These are phyloP conservation scores for Trachelus tabidus DNA, from an alignment of 2,888 invertebrate genomes.

Conservation along the genomic window DNA sequence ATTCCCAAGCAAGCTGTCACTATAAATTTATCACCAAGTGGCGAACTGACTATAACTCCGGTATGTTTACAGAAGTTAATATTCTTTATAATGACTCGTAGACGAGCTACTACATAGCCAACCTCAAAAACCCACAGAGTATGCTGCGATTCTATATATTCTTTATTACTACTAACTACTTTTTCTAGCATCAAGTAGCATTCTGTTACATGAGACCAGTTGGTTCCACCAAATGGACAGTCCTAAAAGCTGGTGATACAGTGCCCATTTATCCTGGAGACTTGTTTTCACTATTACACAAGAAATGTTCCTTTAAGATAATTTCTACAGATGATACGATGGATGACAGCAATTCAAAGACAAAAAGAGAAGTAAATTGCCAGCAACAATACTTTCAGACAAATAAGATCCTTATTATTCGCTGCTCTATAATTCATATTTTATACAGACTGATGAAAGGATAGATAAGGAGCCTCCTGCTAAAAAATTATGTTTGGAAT, in stretches of 20 bases:
- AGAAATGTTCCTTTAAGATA: conserved; percentile 50
- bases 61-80: conserved; percentile 31
- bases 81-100: neutral
- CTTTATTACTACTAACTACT: conserved; percentile 25
- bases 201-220: conserved; percentile 42
- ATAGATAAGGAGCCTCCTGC: conserved; percentile 26
- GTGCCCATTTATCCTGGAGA: conserved; percentile 42
- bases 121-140: neutral
- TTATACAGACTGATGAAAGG: conserved; percentile 19
- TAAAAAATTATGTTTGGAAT: conserved; percentile 26
- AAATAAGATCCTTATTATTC: neutral
- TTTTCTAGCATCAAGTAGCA: conserved; percentile 38
- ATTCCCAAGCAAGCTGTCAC: conserved; percentile 40
- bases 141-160: neutral
- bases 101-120: neutral
- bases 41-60: conserved; percentile 51
- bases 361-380: conserved; percentile 29
- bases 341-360: conserved; percentile 19
- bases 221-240: conserved; percentile 36
- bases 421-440: neutral
- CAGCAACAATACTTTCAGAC: neutral
- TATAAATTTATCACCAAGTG: conserved; percentile 37
- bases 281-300: conserved; percentile 42
- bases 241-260: conserved; percentile 35
- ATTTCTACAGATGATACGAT: conserved; percentile 25